Percentiles rank a stretch among this genome's conserved stretches.
phyloP scores from a whole-genome alignment of 2,113 vertebrate genomes.

The Athene cunicularia region DNA sequence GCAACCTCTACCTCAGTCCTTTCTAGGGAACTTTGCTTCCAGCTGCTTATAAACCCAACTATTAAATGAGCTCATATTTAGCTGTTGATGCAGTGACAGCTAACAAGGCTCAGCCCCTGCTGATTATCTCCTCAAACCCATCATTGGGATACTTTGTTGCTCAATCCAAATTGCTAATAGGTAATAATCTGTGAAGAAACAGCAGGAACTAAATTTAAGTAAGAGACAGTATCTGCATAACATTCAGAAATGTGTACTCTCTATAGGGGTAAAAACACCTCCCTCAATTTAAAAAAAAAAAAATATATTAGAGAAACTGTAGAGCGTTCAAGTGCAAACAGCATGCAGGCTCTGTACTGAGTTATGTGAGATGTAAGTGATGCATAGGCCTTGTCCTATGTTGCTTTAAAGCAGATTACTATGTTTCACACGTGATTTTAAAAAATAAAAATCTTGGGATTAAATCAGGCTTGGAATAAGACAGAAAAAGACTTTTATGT shows the following conservation, averaged over 20 bases:
- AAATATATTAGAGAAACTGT: background rate
- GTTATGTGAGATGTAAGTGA: background rate
- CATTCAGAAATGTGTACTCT: background rate
- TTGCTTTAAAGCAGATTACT: background rate
- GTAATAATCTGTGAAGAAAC: background rate
- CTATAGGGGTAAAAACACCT: rapidly evolving
- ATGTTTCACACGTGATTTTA: background rate
- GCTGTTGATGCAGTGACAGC: background rate
- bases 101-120: background rate
- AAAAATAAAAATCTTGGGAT: background rate
- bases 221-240: background rate
- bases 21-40: too few relatives aligned
- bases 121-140: background rate
- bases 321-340: background rate
- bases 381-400: background rate
- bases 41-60: background rate
- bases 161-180: background rate
- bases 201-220: background rate
- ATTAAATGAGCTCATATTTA: background rate
- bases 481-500: background rate
- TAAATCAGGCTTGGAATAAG: background rate
- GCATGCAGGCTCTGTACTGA: background rate
- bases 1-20: rapidly evolving
- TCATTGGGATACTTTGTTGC: background rate
- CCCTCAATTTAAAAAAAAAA: background rate